phyloP scores from a whole-genome alignment of 2,113 vertebrate genomes.

The Rattus rattus region DNA sequence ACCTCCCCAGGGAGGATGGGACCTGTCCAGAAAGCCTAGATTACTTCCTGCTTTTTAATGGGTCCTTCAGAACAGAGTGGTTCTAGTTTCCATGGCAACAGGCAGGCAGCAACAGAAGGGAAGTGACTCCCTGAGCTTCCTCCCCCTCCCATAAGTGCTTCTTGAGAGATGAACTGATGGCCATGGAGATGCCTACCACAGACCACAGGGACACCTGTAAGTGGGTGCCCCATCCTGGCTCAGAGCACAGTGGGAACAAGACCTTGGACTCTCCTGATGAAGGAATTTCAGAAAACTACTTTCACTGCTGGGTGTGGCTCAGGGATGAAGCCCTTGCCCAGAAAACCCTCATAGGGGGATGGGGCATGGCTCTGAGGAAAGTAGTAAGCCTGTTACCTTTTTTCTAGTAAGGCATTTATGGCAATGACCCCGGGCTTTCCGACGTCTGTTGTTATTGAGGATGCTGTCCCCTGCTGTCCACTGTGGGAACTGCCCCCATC shows the following conservation, averaged over 20 bases:
- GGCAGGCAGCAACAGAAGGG: conserved; percentile 61
- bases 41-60: conserved; percentile 80
- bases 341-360: neutral
- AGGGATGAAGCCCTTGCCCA: too few species aligned
- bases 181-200: too few species aligned
- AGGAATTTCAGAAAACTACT: neutral
- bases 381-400: neutral
- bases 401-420: neutral
- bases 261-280: fast-evolving
- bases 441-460: neutral
- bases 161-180: too few species aligned
- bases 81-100: conserved; percentile 85
- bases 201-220: neutral
- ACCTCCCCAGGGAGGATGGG: neutral
- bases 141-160: conserved; percentile 38
- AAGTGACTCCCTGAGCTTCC: conserved; percentile 67
- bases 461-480: neutral
- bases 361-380: neutral
- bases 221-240: neutral
- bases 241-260: too few species aligned
- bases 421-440: neutral
- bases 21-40: conserved; percentile 20
- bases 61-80: conserved; percentile 80
- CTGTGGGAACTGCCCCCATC: neutral
- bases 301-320: neutral